A percentile compares a stretch with the other conserved stretches of the same genome.
phyloP scores from a whole-genome alignment of 2,113 vertebrate species.

The Channa maculata region DNA sequence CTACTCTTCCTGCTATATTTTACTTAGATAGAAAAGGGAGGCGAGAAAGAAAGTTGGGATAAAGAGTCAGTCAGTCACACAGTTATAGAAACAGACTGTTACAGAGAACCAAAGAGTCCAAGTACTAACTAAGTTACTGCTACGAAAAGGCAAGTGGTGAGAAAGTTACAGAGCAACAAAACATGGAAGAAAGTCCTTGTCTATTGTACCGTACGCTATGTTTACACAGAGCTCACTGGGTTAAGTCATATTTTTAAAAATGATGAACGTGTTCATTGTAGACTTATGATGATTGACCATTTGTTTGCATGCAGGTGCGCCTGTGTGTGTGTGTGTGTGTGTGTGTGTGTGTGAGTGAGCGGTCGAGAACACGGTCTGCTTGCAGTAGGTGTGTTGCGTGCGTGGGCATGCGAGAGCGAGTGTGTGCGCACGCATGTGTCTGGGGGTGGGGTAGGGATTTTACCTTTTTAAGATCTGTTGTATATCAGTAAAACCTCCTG shows the following conservation, averaged over 20 bases:
- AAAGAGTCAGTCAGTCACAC: constrained; percentile 56
- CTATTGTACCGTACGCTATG: constrained; percentile 72
- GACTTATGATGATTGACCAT: constrained; percentile 49
- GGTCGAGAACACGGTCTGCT: constrained; percentile 25
- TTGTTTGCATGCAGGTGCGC: constrained; percentile 75
- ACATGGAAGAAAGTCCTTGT: constrained; percentile 52
- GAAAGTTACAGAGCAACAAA: constrained; percentile 38
- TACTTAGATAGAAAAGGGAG: constrained; percentile 40
- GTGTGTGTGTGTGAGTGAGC: constrained; percentile 2
- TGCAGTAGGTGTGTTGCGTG: constrained; percentile 17
- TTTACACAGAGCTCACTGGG: constrained; percentile 79
- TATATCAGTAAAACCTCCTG: constrained; percentile 66
- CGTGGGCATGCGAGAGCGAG: constrained; percentile 25
- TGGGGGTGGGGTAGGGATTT: constrained; percentile 42
- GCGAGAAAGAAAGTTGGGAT: constrained; percentile 8
- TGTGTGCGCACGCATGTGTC: constrained; percentile 46
- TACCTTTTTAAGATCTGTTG: constrained; percentile 75
- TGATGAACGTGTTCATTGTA: constrained; percentile 65
- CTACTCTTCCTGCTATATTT: constrained; percentile 53
- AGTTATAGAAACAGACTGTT: constrained; percentile 75
- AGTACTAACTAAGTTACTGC: constrained; percentile 43
- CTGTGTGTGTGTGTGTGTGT: constrained; percentile 50
- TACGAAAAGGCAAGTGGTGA: constrained; percentile 23
- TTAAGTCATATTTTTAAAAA: constrained; percentile 78
- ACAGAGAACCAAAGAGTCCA: constrained; percentile 80